Evolutionary conservation across 2,797 vertebrate species (phyloP), one percentile per base, ranked within the genome.

Genomic region (Neopelma chrysocephalum): DNA sequence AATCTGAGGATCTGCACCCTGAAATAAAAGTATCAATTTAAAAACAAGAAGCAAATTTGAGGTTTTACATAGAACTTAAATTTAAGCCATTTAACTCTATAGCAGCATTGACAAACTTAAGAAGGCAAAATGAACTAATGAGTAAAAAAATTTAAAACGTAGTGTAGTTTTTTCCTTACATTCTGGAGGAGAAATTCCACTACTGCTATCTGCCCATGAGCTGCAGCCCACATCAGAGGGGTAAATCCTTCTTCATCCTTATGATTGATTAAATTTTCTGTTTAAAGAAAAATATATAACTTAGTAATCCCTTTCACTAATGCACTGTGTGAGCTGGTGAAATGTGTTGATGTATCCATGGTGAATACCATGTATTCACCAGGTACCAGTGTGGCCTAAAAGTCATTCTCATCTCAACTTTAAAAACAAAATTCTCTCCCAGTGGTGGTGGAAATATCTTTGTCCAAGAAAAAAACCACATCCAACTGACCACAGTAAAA

Each of bases 221-320:
- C 99, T 91, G 99, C 99, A 7, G 99, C 99, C 99, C 99, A 99
- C 99, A 99, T 99, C 87, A 99, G 97, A 26, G 99, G 99, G 5
- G 99, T 99, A 96, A 99, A 99, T 88, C 99, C 99, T 97, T 99
- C 99, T 97, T 99, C 99, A 75, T 99, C 99, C 96, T 99, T 99
- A 84, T 99, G 98, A 97, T 99, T 99, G 95, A 99, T 99, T 92
- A 99, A 98, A 76, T 98, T 98, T 97, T 99, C 99, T 99, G 96
- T 98, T 97, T 91, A 96, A 96, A 97, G 92, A 93, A 97, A 97
- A 97, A 97, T 19, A 78, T 0, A 6, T 11, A 90, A 56, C 4
- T 87, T 62, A 87, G 65, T 60, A 90, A 84, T 77, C 15, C 38
- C 54, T 85, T 86, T 65, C 38, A 87, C 20, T 70, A 54, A 50